Evolutionary conservation across 2,797 vertebrate species (phyloP), one percentile per base, ranked within the genome.

Genomic region (Sebastes melanostomus): DNA sequence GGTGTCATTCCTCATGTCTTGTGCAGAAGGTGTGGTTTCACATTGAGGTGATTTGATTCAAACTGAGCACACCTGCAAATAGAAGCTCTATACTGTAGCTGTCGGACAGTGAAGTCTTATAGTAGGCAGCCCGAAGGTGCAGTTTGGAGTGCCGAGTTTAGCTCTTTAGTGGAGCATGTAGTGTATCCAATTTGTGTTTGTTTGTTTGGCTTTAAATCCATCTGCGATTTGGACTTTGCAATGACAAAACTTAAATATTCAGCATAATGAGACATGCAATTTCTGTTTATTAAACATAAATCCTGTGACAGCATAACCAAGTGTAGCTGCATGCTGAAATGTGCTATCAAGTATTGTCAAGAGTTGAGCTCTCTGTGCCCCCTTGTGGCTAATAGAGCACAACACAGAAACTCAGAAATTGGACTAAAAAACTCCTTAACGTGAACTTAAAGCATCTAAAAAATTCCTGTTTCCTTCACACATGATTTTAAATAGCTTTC

Each of bases 381-480:
- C 81, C 92, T 90, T 84, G 90, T 94, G 93, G 89, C 70, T 34
- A 60, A 65, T 30, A 60, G 5, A 76, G 30, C 25, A 78, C 60
- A 82, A 55, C 22, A 75, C 81, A 82, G n/a, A 46, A 74, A 4
- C 25, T 8, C 5, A 29, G 36, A 34, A 72, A 29, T 14, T 46
- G 2, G 9, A 36, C n/a, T 29, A 56, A 66, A 62, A 46, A 22
- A 29, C 29, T 4, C 12, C 16, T 10, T 13, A 67, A 59, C 34
- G n/a, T 46, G n/a, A 67, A 50, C 10, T 38, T 25, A 71, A 67
- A 52, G 20, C n/a, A 42, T 38, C 6, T 46, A 11, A 60, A 11
- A 1, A 62, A 24, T 20, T 6, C 1, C 11, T 4, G 18, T 54
- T 22, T 55, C 12, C 6, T 59, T 81, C 9, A 62, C 9, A 66